Percentiles rank a stretch among this genome's conserved stretches.
These are phyloP conservation scores for Artemia franciscana DNA, from an alignment of 1,140 invertebrate species.

Conservation along the genomic window DNA sequence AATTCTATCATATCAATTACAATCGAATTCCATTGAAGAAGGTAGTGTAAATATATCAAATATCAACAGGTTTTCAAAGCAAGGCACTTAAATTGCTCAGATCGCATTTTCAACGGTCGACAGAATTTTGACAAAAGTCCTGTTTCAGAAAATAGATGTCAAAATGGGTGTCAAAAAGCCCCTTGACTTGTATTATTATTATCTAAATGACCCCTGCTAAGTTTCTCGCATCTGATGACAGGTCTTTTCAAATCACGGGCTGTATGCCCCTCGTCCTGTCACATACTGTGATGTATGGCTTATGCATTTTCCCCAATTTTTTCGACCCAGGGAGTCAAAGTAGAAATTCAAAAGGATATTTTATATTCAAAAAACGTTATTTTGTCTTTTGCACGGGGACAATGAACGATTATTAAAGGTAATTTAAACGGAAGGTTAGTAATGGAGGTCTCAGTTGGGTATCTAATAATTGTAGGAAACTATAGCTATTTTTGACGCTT, in stretches of 20 bases:
- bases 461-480: not conserved
- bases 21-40: too few relatives aligned
- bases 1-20: too few relatives aligned
- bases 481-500: too few relatives aligned
- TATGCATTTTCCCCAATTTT: not conserved
- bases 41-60: not conserved
- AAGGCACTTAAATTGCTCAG: not conserved
- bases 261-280: not conserved
- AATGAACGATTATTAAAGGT: not conserved
- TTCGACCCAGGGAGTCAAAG: not conserved
- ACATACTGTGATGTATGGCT: not conserved
- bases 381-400: not conserved
- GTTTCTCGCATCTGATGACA: not conserved
- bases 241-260: not conserved
- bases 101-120: not conserved
- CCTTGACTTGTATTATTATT: not conserved
- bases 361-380: not conserved
- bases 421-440: not conserved
- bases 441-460: not conserved
- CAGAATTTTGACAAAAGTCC: not conserved
- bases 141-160: not conserved
- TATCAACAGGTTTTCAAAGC: not conserved
- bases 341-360: not conserved
- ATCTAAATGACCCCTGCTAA: not conserved
- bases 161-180: not conserved